phyloP scores from a whole-genome alignment of 1,140 invertebrate genomes.

The Heliconius eleuchia region DNA sequence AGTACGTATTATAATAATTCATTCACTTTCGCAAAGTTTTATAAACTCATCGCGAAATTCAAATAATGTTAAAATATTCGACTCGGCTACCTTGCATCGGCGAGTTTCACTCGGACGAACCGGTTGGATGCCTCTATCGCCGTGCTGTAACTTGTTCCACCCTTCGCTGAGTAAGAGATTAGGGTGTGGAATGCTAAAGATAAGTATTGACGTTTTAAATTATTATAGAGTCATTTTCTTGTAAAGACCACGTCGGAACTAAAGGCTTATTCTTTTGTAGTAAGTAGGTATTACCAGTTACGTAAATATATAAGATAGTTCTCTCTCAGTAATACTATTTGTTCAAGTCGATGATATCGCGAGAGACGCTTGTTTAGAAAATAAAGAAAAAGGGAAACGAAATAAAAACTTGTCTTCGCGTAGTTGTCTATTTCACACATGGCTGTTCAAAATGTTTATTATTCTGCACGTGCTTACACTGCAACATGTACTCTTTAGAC shows the following conservation, averaged over 20 bases:
- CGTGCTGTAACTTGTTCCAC: constrained; percentile 17
- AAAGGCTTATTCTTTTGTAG: neutral
- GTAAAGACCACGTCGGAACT: constrained; percentile 1
- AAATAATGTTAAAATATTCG: constrained; percentile 24
- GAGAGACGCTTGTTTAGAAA: constrained; percentile 1
- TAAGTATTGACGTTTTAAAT: constrained; percentile 14
- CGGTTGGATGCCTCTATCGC: constrained; percentile 23
- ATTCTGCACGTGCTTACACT: neutral
- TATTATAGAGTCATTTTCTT: neutral
- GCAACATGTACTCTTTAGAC: neutral
- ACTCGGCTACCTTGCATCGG: constrained; percentile 23
- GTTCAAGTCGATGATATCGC: constrained; percentile 8
- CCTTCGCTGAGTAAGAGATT: constrained; percentile 27
- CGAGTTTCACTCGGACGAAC: constrained; percentile 23
- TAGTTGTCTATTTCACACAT: constrained; percentile 13
- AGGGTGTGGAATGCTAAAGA: constrained; percentile 23
- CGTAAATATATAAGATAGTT: neutral
- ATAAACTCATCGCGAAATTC: constrained; percentile 14
- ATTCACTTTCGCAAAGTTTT: neutral
- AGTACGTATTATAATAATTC: neutral
- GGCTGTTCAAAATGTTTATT: neutral
- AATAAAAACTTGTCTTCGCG: constrained; percentile 7
- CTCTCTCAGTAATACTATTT: neutral
- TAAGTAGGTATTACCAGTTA: neutral
- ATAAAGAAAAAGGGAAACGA: constrained; percentile 7